A percentile compares a stretch with the other conserved stretches of the same genome.
phyloP scores from a whole-genome alignment of 23 tunicate genomes.

The Ciona savignyi region DNA sequence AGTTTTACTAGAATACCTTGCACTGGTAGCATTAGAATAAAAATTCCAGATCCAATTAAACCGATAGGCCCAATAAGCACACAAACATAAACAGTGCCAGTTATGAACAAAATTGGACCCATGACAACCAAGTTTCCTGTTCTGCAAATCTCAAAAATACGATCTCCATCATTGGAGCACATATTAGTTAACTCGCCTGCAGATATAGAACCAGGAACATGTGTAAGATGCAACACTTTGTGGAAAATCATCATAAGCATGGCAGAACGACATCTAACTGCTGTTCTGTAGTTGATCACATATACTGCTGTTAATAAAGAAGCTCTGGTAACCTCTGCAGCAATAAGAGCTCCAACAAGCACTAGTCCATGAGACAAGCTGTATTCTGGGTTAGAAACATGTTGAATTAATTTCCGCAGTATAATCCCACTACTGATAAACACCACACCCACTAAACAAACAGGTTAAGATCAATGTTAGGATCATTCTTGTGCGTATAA shows the following conservation, averaged over 20 bases:
- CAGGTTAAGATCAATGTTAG: constrained; percentile 11
- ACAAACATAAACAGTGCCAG: constrained; percentile 38
- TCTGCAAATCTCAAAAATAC: constrained; percentile 42
- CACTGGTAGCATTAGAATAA: constrained; percentile 22
- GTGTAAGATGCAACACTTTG: constrained; percentile 44
- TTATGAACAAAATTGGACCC: constrained; percentile 53
- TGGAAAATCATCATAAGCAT: constrained; percentile 39
- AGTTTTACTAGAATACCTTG: constrained; percentile 27
- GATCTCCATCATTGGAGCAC: constrained; percentile 89
- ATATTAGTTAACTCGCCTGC: constrained; percentile 75
- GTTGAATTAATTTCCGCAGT: constrained; percentile 18
- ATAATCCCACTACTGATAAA: constrained; percentile 52
- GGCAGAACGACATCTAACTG: constrained; percentile 48
- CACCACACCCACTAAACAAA: constrained; percentile 18
- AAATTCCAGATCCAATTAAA: constrained; percentile 48
- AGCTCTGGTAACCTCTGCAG: constrained; percentile 32
- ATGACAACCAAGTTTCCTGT: constrained; percentile 20
- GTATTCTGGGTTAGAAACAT: constrained; percentile 22
- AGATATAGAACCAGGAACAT: constrained; percentile 6
- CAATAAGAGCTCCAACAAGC: constrained; percentile 15
- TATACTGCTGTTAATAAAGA: constrained; percentile 21
- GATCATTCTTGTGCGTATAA: constrained; percentile 50
- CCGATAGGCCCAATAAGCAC: constrained; percentile 63
- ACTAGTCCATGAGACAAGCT: constrained; percentile 20
- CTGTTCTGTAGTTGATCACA: constrained; percentile 52